Evolutionary conservation across 1,140 invertebrate genomes (phyloP).

Genomic region (Homalodisca vitripennis): DNA sequence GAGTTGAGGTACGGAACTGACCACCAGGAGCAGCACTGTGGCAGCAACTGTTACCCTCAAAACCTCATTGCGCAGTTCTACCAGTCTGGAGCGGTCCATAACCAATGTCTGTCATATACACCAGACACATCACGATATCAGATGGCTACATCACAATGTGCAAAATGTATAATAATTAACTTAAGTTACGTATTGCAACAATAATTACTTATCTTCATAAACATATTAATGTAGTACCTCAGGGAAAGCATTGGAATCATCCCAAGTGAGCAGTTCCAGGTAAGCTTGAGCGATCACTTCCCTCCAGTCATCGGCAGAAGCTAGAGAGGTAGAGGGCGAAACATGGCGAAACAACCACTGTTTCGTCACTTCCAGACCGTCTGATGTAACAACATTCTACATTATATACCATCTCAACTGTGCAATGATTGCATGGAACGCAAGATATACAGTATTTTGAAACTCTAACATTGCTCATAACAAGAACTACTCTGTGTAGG

Average conservation of each 20-base stretch:
- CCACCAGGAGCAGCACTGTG: conserved; percentile 66
- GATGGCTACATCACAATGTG: background rate
- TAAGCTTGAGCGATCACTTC: conserved; percentile 61
- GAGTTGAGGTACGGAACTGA: conserved; percentile 55
- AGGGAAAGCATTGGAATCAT: conserved; percentile 61
- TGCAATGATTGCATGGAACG: no score
- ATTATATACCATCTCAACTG: no score
- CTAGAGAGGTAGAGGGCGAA: conserved; percentile 49
- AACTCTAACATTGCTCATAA: no score
- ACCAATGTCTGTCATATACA: conserved; percentile 63
- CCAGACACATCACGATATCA: no score
- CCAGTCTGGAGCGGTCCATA: conserved; percentile 70
- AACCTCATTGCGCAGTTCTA: conserved; percentile 62
- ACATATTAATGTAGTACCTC: conserved; percentile 63
- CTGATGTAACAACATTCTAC: conserved; percentile 44
- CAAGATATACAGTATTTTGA: no score
- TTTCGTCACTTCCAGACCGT: conserved; percentile 74
- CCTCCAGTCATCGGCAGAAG: conserved; percentile 38
- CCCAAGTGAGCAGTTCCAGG: conserved; percentile 76
- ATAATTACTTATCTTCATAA: no score
- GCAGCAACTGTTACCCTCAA: conserved; percentile 61
- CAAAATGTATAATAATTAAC: background rate
- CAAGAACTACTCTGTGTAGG: no score
- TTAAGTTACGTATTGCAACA: no score
- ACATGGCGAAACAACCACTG: conserved; percentile 73